These are phyloP conservation scores for Melanogrammus aeglefinus DNA, from an alignment of 2,797 vertebrate species.

Conservation along the genomic window DNA sequence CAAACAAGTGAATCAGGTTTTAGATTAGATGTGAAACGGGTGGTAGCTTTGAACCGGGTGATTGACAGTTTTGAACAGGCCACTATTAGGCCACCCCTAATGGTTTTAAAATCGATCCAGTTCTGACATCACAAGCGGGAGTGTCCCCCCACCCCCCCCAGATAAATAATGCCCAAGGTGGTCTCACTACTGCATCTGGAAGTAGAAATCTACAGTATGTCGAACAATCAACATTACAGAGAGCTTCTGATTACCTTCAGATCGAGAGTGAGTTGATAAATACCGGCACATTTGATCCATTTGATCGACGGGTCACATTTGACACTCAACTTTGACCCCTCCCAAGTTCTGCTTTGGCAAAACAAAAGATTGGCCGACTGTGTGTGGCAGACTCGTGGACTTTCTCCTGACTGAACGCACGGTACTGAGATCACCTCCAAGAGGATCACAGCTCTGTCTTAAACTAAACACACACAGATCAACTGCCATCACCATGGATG, in stretches of 20 bases:
- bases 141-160: no score
- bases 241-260: background rate
- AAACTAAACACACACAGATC: no score
- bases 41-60: background rate
- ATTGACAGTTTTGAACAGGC: background rate
- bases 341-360: no score
- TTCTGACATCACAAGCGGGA: background rate
- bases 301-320: no score
- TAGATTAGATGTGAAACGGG: background rate
- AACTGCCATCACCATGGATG: background rate
- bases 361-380: no score
- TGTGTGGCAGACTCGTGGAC: no score
- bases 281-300: background rate
- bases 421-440: no score
- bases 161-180: no score
- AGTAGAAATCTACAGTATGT: background rate
- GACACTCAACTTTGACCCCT: no score
- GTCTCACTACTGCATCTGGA: no score
- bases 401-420: no score
- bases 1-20: background rate
- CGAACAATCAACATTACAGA: no score
- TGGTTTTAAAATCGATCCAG: background rate
- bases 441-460: background rate
- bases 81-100: background rate
- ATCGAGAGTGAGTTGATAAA: background rate